Base-by-base conservation (phyloP, 2,888 invertebrate species). In the Conops quadrifasciatus region DNA sequence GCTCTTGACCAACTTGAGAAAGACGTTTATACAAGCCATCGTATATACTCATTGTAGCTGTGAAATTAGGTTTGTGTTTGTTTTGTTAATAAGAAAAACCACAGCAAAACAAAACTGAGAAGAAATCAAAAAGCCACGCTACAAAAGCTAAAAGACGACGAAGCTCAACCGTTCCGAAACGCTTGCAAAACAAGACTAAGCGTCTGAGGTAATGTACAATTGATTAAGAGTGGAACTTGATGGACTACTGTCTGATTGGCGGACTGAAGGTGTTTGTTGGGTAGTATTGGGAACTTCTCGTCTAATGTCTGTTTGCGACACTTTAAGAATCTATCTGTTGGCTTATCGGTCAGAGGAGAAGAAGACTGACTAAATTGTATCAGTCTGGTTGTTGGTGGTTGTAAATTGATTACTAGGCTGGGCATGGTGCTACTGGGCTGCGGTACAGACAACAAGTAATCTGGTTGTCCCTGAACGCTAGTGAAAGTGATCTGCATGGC, bases 1-100 rank as follows among this genome's bases (percentile, higher is more conserved):
- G 96, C 75, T 92, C 91, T 87, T 96, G 96, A 70, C 91, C 90
- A 83, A 91, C 90, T 76, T 88, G 85, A 64, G 86, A 84, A 74
- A 94, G 87, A 60, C 87, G 85, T 74, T 86, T 85, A 75, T 86
- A 84, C 73, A 91, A 81, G 77, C 84, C 86, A 77, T 88, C 88
- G 82, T 88, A 88, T 78, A 87, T 86, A 70, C 88, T 87, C 90
- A 90, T 90, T 49, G 73, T 80, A 75, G 65, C 66, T 70, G 66
- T 59, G 58, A 68, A 59, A 36, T 21, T 63, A 68, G 47, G 68
- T 30, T n/a, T n/a, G 49, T 28, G 16, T 47, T 2, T 28, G 24
- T 49, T 21, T 28, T 24, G 13, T 66, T 59, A n/a, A 53, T 63
- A 66, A 70, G 67, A 73, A 69, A 26, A 70, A 67, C 15, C 28